Base-by-base conservation (phyloP, 2,797 vertebrate species). In the Orestias chungarensis region DNA sequence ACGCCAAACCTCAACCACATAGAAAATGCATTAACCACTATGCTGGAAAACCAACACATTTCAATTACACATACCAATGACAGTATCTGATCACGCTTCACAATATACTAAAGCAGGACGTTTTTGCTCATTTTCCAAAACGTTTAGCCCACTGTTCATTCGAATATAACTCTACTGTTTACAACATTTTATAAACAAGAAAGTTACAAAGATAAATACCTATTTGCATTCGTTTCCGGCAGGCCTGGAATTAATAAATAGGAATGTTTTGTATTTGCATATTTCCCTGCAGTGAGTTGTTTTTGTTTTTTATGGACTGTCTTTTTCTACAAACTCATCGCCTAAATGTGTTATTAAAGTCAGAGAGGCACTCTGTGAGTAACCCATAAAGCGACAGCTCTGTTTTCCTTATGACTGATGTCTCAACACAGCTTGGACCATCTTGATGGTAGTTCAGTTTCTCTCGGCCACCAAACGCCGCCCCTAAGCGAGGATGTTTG, bases 331-430 rank as follows among this genome's bases (percentile, higher is more conserved):
- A 75, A 65, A 70, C 42, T 47, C 47, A 72, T 9, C 31, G 46
- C 15, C 6, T 65, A 3, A 9, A 67, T 47, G 59, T 27, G 33
- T 11, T 68, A 33, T 65, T 68, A 55, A 57, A 42, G 33, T 50
- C 17, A 43, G 0, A 17, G 14, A 23, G 43, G 52, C 20, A 66
- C 43, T 66, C 65, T 52, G 52, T 15, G 62, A 73, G 23, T 2
- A 72, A 20, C 47, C 20, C 25, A 35, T 52, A 35, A 71, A 67
- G 10, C 71, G 57, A 46, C 47, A 0, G 25, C 35, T 74, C 68
- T 66, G 50, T 46, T 71, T 70, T 31, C 15, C 25, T 49, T 12
- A 3, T 78, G 71, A 81, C 8, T 69, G 68, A 65, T 78, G 49
- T 55, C 18, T 70, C 23, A 55, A 72, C 42, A n/a, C 54, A 54